These are phyloP conservation scores for Prinia subflava DNA, from an alignment of 2,113 vertebrate species.

Conservation along the genomic window DNA sequence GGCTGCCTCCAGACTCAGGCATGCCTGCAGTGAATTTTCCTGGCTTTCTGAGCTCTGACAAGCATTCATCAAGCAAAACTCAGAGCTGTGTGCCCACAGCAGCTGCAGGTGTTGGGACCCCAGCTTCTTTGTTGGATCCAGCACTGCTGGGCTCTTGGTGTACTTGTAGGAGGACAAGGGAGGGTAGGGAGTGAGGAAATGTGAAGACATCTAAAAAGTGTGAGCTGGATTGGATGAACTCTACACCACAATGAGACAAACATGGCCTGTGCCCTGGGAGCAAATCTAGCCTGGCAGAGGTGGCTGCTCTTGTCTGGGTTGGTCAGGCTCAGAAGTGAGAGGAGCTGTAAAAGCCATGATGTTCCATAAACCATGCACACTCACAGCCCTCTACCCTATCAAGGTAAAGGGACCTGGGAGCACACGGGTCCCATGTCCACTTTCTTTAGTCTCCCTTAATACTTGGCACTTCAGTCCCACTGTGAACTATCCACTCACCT, in stretches of 20 bases:
- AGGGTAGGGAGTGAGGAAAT: background rate
- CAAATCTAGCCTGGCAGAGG: background rate
- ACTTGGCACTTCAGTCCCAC: background rate
- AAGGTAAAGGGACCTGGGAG: background rate
- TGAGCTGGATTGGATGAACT: background rate
- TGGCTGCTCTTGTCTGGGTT: background rate
- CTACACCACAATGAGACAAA: background rate
- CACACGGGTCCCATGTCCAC: background rate
- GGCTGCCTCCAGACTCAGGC: background rate
- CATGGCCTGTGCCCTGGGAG: background rate
- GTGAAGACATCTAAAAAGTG: background rate
- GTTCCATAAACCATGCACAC: background rate
- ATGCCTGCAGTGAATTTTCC: background rate
- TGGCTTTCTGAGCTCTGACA: background rate
- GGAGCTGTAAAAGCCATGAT: background rate
- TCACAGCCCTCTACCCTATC: background rate
- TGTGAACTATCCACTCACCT: background rate
- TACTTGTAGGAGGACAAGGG: background rate
- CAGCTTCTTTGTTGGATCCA: background rate
- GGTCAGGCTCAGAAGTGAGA: background rate
- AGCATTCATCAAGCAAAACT: background rate
- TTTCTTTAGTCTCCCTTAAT: background rate
- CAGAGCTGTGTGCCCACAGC: rapidly evolving
- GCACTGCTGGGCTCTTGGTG: background rate
- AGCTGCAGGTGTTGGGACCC: background rate